Evolutionary conservation across 2,113 vertebrate species (phyloP).

Genomic region (Grus americana): DNA sequence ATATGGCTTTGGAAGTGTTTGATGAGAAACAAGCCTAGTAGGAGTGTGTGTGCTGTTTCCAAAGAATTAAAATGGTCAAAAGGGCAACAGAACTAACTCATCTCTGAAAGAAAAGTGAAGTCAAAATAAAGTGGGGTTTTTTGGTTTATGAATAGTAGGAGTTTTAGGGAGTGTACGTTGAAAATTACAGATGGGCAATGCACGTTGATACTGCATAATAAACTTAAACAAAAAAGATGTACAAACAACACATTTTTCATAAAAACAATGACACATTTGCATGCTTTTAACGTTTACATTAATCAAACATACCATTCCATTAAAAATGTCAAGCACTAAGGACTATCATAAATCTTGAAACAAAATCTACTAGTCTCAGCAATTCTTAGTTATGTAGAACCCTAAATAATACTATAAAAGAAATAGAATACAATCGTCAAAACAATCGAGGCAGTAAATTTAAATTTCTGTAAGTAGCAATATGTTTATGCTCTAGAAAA

Average conservation of each 20-base stretch:
- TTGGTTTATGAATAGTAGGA: constrained; percentile 32
- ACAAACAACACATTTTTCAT: constrained; percentile 35
- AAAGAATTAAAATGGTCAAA: constrained; percentile 58
- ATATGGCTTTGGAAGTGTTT: constrained; percentile 40
- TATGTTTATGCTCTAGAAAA: background rate
- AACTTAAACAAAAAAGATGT: constrained; percentile 27
- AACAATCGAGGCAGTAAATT: background rate
- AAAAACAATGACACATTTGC: constrained; percentile 38
- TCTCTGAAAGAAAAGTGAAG: constrained; percentile 60
- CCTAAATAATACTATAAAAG: background rate
- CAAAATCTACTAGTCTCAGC: constrained; percentile 19
- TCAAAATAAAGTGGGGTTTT: constrained; percentile 2
- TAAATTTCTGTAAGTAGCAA: background rate
- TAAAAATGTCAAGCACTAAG: constrained; percentile 18
- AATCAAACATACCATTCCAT: constrained; percentile 46
- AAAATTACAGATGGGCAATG: constrained; percentile 60
- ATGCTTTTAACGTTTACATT: constrained; percentile 36
- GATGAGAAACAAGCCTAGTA: constrained; percentile 29
- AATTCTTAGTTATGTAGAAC: background rate
- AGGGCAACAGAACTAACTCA: constrained; percentile 45
- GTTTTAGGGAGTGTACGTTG: constrained; percentile 44
- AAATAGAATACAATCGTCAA: background rate
- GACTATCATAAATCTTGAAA: constrained; percentile 35
- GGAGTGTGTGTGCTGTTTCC: constrained; percentile 10
- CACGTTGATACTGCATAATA: constrained; percentile 50